phyloP scores from a whole-genome alignment of 23 tunicate genomes.

The Ascidia mentula region DNA sequence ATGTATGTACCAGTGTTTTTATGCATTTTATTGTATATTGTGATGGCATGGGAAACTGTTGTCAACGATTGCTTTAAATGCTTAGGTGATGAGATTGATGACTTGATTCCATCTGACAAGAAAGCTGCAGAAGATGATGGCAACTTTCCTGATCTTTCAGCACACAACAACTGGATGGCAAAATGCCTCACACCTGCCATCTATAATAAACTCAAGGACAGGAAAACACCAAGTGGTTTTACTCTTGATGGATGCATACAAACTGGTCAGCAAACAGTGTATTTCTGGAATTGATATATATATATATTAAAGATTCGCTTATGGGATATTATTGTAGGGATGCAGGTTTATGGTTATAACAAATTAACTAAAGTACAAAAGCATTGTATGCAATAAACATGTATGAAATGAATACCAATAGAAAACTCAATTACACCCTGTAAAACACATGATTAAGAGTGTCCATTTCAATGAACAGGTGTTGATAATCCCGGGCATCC shows the following conservation, averaged over 20 bases:
- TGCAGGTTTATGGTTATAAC: too few relatives aligned
- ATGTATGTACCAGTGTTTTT: neutral
- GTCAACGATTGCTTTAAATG: neutral
- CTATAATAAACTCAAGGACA: slow-evolving; percentile 55
- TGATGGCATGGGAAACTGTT: neutral
- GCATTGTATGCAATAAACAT: too few relatives aligned
- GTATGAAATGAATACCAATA: too few relatives aligned
- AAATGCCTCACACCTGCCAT: slow-evolving; percentile 78
- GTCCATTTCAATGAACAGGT: slow-evolving; percentile 21
- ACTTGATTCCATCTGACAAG: slow-evolving; percentile 39
- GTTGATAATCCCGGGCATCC: slow-evolving; percentile 97
- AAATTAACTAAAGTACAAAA: too few relatives aligned
- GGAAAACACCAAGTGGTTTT: slow-evolving; percentile 72
- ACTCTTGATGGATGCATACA: slow-evolving; percentile 82
- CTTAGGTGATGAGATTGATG: slow-evolving; percentile 64
- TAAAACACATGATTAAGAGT: neutral
- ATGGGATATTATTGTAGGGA: too few relatives aligned
- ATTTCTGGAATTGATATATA: too few relatives aligned
- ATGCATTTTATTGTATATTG: neutral
- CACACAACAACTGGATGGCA: slow-evolving; percentile 94
- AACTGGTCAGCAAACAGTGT: slow-evolving; percentile 75
- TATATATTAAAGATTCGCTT: too few relatives aligned
- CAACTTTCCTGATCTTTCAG: slow-evolving; percentile 71
- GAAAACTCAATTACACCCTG: neutral
- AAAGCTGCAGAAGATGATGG: slow-evolving; percentile 23